Base-by-base conservation (phyloP, 2,113 vertebrate genomes). In the Seriola aureovittata region DNA sequence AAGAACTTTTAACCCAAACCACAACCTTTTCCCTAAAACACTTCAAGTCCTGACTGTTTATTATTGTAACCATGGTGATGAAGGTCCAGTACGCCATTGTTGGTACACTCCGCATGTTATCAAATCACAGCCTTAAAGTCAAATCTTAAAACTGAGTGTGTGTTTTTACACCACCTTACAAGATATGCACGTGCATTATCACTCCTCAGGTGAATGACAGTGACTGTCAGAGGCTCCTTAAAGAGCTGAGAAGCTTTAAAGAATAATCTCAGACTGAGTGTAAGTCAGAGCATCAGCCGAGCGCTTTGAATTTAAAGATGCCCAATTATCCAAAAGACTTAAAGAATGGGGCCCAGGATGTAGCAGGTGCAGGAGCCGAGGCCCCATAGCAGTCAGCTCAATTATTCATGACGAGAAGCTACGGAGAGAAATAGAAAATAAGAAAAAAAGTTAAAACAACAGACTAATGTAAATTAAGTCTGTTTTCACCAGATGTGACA, bases 221-320 rank as follows among this genome's bases (percentile, higher is more conserved):
- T 12, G 67, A 5, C 12, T 69, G 29, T 36, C 21, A 17, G 38
- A 67, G 62, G 64, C 23, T 25, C 34, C 44, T 17, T 54, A 16
- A 68, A 68, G 29, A 60, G 32, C n/a, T 21, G 1, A 12, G 23
- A 12, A 42, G 23, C 50, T 4, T 64, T 23, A 25, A 36, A 46
- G 21, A 72, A 58, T 71, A 5, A 55, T 71, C 19, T 12, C 25
- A 21, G 58, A 55, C 44, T 21, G 12, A 3, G n/a, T 7, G 57
- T 42, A 59, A 42, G 62, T 67, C 68, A 46, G 48, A 55, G 48
- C 62, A n/a, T 66, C 59, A n/a, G 5, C 68, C 0, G 9, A 42
- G 25, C 14, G 25, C 72, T 32, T 25, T 66, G 78, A 73, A 59
- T 73, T 50, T 73, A 50, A 73, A 73, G 4, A 40, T 29, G 42